Evolutionary conservation across 1,140 invertebrate species (phyloP).

Genomic region (Sycobia sp.): DNA sequence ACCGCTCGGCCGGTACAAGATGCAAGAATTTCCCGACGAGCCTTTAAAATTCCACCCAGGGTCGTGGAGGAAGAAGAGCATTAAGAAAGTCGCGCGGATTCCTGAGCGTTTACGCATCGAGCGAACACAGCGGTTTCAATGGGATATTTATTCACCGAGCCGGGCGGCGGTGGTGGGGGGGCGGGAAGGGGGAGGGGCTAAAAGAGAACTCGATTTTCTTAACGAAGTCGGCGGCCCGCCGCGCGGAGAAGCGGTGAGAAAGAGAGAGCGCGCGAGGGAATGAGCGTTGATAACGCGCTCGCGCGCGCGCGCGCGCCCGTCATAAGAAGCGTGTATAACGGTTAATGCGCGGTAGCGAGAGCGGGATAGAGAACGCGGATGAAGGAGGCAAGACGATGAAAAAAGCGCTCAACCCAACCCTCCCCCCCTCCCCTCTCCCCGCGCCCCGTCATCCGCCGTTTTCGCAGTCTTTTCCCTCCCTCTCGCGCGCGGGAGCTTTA

Average conservation of each 20-base stretch:
- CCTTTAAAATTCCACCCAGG: too few species aligned
- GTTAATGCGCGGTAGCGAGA: constrained; percentile 32
- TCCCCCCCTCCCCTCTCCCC: not conserved
- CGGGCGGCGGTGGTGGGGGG: too few species aligned
- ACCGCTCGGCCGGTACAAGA: too few species aligned
- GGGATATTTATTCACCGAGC: not conserved
- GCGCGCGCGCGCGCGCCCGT: not conserved
- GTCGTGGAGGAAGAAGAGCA: too few species aligned
- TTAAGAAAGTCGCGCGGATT: not conserved
- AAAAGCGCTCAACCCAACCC: not conserved
- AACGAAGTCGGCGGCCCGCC: not conserved
- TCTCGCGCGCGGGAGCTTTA: constrained; percentile 44
- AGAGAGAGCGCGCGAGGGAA: too few species aligned
- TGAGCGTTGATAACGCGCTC: not conserved
- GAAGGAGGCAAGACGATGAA: constrained; percentile 4
- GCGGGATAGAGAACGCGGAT: constrained; percentile 27
- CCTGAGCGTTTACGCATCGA: not conserved
- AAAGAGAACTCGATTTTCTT: not conserved
- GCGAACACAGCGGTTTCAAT: not conserved
- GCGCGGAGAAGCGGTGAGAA: too few species aligned
- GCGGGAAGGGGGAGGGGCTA: too few species aligned
- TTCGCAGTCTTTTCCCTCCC: not conserved
- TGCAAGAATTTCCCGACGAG: too few species aligned
- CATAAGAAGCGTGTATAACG: not conserved
- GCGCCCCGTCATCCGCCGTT: not conserved